Conservation (phyloP, 2,888 invertebrate genomes). For the Conops quadrifasciatus region DNA sequence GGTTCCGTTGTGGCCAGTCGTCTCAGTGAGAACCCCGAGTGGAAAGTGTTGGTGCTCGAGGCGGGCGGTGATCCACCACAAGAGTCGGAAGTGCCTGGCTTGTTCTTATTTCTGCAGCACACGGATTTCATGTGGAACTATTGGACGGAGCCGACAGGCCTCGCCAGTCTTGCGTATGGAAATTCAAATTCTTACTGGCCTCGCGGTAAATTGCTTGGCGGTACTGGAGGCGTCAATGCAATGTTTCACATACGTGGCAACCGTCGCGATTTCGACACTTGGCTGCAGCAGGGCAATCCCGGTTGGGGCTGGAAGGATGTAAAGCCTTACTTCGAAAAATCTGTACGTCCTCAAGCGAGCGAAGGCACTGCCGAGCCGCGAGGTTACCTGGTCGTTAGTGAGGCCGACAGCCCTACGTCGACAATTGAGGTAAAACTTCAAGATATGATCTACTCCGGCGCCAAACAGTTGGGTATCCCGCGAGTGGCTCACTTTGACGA, state of each 20-base stretch:
- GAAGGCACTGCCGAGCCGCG: conserved; percentile 43
- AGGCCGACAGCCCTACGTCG: conserved; percentile 49
- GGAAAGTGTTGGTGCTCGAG: conserved; percentile 67
- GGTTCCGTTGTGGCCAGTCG: conserved; percentile 67
- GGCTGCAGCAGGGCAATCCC: conserved; percentile 70
- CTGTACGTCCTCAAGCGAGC: conserved; percentile 60
- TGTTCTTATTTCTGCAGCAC: conserved; percentile 51
- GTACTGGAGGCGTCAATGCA: conserved; percentile 72
- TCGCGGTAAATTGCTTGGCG: conserved; percentile 73
- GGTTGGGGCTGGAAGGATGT: conserved; percentile 81
- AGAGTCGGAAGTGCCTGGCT: conserved; percentile 58
- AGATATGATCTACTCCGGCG: conserved; percentile 63
- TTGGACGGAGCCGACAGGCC: conserved; percentile 48
- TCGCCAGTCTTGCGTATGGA: conserved; percentile 49
- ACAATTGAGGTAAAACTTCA: conserved; percentile 40
- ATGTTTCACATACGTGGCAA: conserved; percentile 75
- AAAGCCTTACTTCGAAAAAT: conserved; percentile 82
- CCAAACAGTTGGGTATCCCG: conserved; percentile 65
- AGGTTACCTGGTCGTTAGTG: conserved; percentile 65
- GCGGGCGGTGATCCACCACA: conserved; percentile 67
- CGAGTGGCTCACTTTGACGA: conserved; percentile 60
- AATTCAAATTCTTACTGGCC: conserved; percentile 67
- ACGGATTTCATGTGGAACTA: conserved; percentile 55
- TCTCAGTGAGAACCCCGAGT: conserved; percentile 64
- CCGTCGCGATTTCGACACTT: conserved; percentile 71